phyloP scores from a whole-genome alignment of 2,113 vertebrate species.

The Collichthys lucidus region DNA sequence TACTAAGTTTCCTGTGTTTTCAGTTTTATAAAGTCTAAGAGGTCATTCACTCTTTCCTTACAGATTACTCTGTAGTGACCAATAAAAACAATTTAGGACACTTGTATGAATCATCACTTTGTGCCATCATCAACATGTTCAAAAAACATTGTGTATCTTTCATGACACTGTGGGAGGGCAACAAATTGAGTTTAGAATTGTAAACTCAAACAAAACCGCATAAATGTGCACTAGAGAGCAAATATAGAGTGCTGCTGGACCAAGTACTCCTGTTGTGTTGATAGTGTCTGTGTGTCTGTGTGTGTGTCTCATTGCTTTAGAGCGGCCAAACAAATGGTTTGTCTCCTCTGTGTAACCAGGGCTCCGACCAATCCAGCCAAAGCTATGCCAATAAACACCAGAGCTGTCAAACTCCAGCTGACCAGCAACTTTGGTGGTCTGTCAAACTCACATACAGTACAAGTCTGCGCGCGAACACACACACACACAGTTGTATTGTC shows the following conservation, averaged over 20 bases:
- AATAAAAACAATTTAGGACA: background rate
- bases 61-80: background rate
- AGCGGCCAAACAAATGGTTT: slow-evolving; percentile 39
- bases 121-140: background rate
- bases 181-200: background rate
- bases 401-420: slow-evolving; percentile 54
- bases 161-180: background rate
- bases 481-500: background rate
- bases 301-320: slow-evolving; percentile 15
- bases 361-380: slow-evolving; percentile 23
- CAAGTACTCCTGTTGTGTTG: slow-evolving; percentile 30
- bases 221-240: background rate
- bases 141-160: background rate
- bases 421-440: slow-evolving; percentile 56
- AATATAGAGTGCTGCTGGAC: slow-evolving; percentile 13
- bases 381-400: slow-evolving; percentile 53
- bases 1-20: background rate
- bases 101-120: background rate
- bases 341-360: slow-evolving; percentile 35
- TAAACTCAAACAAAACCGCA: slow-evolving; percentile 10
- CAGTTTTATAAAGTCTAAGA: background rate
- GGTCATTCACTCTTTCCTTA: background rate
- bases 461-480: too few species aligned
- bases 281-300: background rate
- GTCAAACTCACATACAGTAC: background rate